phyloP scores from a whole-genome alignment of 2,113 vertebrate genomes.

The Alouatta palliata region DNA sequence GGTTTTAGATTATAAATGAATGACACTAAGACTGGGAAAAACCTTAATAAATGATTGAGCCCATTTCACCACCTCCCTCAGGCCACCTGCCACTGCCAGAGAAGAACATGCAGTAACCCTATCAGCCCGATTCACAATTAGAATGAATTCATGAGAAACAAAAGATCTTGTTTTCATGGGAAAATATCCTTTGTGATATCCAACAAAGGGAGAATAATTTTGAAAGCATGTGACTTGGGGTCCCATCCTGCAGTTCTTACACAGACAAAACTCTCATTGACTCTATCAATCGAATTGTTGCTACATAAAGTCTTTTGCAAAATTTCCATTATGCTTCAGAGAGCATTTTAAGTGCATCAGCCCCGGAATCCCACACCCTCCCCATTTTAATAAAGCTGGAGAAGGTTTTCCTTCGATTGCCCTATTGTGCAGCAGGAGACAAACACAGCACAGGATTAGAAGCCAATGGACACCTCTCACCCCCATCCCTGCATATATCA shows the following conservation, averaged over 20 bases:
- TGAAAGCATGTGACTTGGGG: constrained; percentile 78
- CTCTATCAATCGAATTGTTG: constrained; percentile 75
- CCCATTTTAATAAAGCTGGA: constrained; percentile 71
- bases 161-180: constrained; percentile 74
- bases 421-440: constrained; percentile 65
- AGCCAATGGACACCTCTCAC: constrained; percentile 42
- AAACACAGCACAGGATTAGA: constrained; percentile 55
- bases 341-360: constrained; percentile 70
- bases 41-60: constrained; percentile 63
- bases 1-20: constrained; percentile 64
- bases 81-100: constrained; percentile 73
- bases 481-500: constrained; percentile 65
- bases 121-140: constrained; percentile 78
- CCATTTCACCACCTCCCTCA: constrained; percentile 68
- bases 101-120: constrained; percentile 70
- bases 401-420: constrained; percentile 75
- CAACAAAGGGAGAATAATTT: constrained; percentile 78
- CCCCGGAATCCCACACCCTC: constrained; percentile 38
- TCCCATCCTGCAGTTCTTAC: constrained; percentile 71
- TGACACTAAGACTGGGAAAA: constrained; percentile 66
- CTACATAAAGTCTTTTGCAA: constrained; percentile 75
- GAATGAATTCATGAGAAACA: constrained; percentile 81
- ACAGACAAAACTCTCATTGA: constrained; percentile 81
- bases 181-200: constrained; percentile 77
- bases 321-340: constrained; percentile 70